phyloP scores from a whole-genome alignment of 1,140 invertebrate genomes.

The Callitettix versicolor region DNA sequence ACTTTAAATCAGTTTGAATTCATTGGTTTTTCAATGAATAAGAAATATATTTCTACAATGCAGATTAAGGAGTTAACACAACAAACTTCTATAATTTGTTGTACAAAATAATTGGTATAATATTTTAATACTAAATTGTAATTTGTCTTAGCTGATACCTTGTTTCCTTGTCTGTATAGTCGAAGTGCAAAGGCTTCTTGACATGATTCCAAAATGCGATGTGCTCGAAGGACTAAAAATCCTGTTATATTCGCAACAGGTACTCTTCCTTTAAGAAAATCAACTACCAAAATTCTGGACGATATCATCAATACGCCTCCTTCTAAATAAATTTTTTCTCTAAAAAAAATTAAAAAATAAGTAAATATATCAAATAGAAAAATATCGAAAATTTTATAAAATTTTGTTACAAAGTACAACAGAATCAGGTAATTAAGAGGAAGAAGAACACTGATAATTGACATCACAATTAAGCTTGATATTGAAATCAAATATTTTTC shows the following conservation, averaged over 20 bases:
- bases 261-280: conserved; percentile 84
- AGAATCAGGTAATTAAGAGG: too few species aligned
- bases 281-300: conserved; percentile 92
- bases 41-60: too few species aligned
- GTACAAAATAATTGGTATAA: conserved; percentile 3
- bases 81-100: conserved; percentile 1
- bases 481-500: too few species aligned
- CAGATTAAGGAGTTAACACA: neutral
- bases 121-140: conserved; percentile 9
- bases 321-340: conserved; percentile 70
- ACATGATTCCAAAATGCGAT: conserved; percentile 83
- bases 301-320: conserved; percentile 88
- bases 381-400: conserved; percentile 1
- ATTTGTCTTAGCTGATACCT: conserved; percentile 41
- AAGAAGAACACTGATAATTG: too few species aligned
- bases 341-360: conserved; percentile 37
- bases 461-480: too few species aligned
- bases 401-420: too few species aligned
- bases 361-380: too few species aligned
- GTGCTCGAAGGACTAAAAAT: conserved; percentile 83
- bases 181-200: conserved; percentile 90
- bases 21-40: too few species aligned
- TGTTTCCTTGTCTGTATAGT: conserved; percentile 82
- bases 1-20: too few species aligned
- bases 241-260: conserved; percentile 77